Percentiles rank a stretch among this genome's conserved stretches.
phyloP scores from a whole-genome alignment of 2,888 invertebrate species.

The Thereva unica region DNA sequence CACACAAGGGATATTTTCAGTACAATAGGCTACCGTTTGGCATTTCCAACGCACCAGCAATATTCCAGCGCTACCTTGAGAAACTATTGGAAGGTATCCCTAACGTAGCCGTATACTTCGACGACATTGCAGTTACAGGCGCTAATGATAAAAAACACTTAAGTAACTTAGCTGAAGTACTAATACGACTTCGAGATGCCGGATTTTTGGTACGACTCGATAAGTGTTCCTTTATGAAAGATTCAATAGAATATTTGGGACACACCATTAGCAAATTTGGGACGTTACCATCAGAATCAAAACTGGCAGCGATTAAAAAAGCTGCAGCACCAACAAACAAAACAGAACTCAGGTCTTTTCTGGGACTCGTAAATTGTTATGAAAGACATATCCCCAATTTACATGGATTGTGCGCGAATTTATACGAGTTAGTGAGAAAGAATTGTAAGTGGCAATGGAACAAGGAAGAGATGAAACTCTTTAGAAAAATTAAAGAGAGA shows the following conservation, averaged over 20 bases:
- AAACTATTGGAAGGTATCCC: not conserved
- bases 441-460: not conserved
- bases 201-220: not conserved
- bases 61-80: not conserved
- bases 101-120: not conserved
- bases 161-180: no score
- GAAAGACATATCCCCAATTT: not conserved
- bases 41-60: not conserved
- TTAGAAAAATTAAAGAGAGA: not conserved
- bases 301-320: not conserved
- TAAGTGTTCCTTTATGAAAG: not conserved
- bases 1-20: not conserved
- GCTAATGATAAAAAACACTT: not conserved
- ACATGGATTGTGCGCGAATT: not conserved
- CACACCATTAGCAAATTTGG: slow-evolving; percentile 3
- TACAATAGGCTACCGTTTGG: slow-evolving; percentile 6
- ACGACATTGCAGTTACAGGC: not conserved
- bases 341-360: no score
- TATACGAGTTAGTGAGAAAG: not conserved
- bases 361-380: no score
- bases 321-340: not conserved
- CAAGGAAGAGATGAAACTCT: not conserved
- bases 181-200: no score
- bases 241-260: not conserved
- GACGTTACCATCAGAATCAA: not conserved